These are phyloP conservation scores for Plagiodera versicolora DNA, from an alignment of 2,888 invertebrate genomes.

Conservation along the genomic window DNA sequence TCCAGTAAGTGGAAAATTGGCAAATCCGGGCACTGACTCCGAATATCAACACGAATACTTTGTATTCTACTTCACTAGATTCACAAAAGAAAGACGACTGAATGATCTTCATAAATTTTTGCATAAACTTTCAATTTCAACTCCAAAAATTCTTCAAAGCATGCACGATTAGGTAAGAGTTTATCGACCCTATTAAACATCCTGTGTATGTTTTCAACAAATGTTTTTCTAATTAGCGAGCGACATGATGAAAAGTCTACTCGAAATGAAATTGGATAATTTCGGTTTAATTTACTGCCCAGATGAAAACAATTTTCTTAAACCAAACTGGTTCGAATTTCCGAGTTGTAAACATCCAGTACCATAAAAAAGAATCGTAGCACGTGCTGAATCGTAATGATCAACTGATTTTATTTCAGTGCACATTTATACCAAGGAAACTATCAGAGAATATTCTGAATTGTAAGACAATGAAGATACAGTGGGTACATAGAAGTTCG, in stretches of 20 bases:
- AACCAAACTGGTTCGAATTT: neutral
- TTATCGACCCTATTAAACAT: neutral
- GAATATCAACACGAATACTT: neutral
- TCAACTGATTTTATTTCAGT: neutral
- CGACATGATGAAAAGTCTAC: neutral
- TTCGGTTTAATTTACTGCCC: conserved; percentile 2
- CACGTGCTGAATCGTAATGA: neutral
- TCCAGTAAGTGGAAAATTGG: neutral
- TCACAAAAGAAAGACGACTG: too few relatives aligned
- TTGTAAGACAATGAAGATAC: too few relatives aligned
- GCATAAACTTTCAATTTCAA: too few relatives aligned
- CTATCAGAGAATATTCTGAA: too few relatives aligned
- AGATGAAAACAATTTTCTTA: conserved; percentile 1
- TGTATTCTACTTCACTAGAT: too few relatives aligned
- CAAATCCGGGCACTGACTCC: neutral
- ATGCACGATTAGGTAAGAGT: too few relatives aligned
- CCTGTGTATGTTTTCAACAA: neutral
- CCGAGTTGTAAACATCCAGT: neutral
- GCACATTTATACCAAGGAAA: too few relatives aligned
- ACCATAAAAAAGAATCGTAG: neutral
- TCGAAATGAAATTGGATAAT: conserved; percentile 9
- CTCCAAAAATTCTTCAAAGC: too few relatives aligned
- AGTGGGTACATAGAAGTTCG: too few relatives aligned
- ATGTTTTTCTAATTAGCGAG: neutral
- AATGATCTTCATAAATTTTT: too few relatives aligned